Percentiles rank a stretch among this genome's conserved stretches.
Conservation (phyloP, 92 coral and sea anemone genomes). For the Parazoanthus darwini region DNA sequence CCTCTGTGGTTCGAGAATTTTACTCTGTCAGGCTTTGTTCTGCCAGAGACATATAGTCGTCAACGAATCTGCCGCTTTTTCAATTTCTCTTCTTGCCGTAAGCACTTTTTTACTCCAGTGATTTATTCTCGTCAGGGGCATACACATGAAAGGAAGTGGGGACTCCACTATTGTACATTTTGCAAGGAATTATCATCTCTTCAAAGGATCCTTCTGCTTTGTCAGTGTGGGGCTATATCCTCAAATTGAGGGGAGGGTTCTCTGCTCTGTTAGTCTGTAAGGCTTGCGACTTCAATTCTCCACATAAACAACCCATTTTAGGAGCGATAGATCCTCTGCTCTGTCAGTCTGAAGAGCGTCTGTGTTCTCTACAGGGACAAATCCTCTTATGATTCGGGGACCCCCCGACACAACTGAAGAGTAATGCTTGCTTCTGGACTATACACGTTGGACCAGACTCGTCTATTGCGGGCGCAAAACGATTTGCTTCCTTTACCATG, state of each 20-base stretch:
- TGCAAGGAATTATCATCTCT: too few species aligned
- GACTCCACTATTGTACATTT: too few species aligned
- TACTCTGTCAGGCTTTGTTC: too few species aligned
- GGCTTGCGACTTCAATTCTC: neutral
- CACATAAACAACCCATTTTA: slow-evolving; percentile 7
- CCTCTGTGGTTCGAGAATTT: too few species aligned
- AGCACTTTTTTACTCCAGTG: too few species aligned
- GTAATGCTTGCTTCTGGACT: slow-evolving; percentile 36
- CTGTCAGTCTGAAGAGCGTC: neutral
- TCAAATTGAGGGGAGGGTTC: neutral
- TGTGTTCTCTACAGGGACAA: slow-evolving; percentile 32
- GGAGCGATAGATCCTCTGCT: neutral
- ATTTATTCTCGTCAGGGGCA: too few species aligned
- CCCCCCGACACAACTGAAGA: slow-evolving; percentile 22
- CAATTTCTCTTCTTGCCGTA: too few species aligned
- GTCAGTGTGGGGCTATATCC: too few species aligned
- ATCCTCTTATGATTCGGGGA: slow-evolving; percentile 28
- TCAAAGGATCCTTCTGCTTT: too few species aligned
- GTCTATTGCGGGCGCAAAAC: slow-evolving; percentile 35
- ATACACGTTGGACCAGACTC: slow-evolving; percentile 23
- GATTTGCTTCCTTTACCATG: slow-evolving; percentile 25
- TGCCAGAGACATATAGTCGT: too few species aligned
- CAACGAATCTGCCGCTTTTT: too few species aligned
- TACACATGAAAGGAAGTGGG: too few species aligned
- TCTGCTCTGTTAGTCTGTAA: neutral